A percentile compares a stretch with the other conserved stretches of the same genome.
These are phyloP conservation scores for Micrasema longulum DNA, from an alignment of 1,140 invertebrate genomes.

Conservation along the genomic window DNA sequence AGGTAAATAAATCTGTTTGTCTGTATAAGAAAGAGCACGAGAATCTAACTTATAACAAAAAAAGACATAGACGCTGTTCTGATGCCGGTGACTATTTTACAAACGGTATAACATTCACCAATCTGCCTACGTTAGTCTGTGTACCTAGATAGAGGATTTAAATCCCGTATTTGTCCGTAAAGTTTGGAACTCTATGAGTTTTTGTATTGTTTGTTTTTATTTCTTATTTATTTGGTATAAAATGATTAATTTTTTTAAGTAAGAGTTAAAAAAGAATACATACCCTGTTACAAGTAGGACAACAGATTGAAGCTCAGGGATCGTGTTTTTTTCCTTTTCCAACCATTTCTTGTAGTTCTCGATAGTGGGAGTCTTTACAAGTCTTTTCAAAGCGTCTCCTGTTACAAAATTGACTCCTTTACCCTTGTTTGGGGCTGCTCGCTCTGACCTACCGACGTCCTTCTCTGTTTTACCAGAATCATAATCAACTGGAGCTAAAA, in stretches of 20 bases:
- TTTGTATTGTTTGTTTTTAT: too few species aligned
- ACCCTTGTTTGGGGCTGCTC: slow-evolving; percentile 63
- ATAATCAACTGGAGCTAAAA: slow-evolving; percentile 82
- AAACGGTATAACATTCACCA: too few species aligned
- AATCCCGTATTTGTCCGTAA: too few species aligned
- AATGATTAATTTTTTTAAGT: slow-evolving; percentile 6
- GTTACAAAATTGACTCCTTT: slow-evolving; percentile 73
- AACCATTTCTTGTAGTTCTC: slow-evolving; percentile 86
- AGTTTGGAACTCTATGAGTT: too few species aligned
- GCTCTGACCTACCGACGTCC: slow-evolving; percentile 60
- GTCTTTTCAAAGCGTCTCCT: slow-evolving; percentile 79
- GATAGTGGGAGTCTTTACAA: slow-evolving; percentile 78
- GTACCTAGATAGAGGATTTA: too few species aligned
- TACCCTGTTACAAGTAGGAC: slow-evolving; percentile 83
- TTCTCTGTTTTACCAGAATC: slow-evolving; percentile 65
- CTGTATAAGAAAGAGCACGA: too few species aligned
- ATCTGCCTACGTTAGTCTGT: too few species aligned
- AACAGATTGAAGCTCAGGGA: slow-evolving; percentile 80
- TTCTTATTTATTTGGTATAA: too few species aligned
- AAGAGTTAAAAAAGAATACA: slow-evolving; percentile 54
- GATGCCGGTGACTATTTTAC: too few species aligned
- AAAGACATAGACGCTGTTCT: too few species aligned
- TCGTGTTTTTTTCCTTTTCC: slow-evolving; percentile 78
- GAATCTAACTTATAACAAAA: too few species aligned
- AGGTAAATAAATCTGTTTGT: too few species aligned